A percentile compares a stretch with the other conserved stretches of the same genome.
Conservation (phyloP, 30 jellyfish, hydroid and myxozoan species). For the Aurelia aurita complex sp. Pacific region DNA sequence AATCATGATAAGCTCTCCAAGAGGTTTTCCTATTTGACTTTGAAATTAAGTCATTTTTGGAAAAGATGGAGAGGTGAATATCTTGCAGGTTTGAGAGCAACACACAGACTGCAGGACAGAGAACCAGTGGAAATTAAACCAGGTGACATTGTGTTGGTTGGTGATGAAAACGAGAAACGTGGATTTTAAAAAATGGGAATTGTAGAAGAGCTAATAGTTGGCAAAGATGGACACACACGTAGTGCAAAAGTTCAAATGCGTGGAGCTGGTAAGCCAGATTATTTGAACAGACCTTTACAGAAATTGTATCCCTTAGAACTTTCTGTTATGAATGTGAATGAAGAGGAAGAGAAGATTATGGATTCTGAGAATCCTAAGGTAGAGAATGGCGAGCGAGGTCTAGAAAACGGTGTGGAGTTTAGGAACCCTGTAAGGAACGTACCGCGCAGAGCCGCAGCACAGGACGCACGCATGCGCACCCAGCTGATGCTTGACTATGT, state of each 20-base stretch:
- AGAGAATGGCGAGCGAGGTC: not conserved
- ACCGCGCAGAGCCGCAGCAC: slow-evolving; percentile 19
- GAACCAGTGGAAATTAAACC: not conserved
- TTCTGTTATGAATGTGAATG: not conserved
- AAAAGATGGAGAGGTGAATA: slow-evolving; percentile 29
- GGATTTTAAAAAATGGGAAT: slow-evolving; percentile 11
- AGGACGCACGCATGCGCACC: slow-evolving; percentile 23
- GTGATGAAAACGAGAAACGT: slow-evolving; percentile 14
- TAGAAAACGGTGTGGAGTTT: not conserved
- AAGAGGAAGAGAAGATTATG: not conserved
- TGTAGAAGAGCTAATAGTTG: slow-evolving; percentile 9
- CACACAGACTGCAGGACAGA: not conserved
- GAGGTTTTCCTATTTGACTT: not conserved
- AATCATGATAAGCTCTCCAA: not conserved
- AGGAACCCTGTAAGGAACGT: not conserved
- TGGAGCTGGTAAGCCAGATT: slow-evolving; percentile 9
- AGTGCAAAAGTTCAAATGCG: slow-evolving; percentile 29
- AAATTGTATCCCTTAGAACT: slow-evolving; percentile 37
- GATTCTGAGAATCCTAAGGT: not conserved
- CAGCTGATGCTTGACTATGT: slow-evolving; percentile 33
- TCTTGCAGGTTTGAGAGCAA: slow-evolving; percentile 16
- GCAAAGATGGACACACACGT: slow-evolving; percentile 11
- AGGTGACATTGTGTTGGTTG: slow-evolving; percentile 20
- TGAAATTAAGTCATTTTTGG: slow-evolving; percentile 12
- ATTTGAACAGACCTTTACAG: slow-evolving; percentile 25